These are phyloP conservation scores for Ploceus nigricollis DNA, from an alignment of 2,113 vertebrate species.

Conservation along the genomic window DNA sequence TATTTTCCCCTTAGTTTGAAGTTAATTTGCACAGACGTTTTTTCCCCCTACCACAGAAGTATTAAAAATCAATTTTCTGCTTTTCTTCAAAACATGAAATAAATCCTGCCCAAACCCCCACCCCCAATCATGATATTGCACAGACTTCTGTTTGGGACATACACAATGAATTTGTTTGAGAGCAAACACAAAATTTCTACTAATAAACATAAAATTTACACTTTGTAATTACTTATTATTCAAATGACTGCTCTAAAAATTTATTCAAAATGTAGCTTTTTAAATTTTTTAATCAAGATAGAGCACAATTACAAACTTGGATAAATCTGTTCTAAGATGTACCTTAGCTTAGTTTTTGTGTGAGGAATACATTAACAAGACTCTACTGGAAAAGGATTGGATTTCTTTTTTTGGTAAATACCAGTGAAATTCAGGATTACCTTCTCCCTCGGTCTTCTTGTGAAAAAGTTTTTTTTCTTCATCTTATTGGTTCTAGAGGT, in stretches of 20 bases:
- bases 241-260: not conserved
- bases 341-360: not conserved
- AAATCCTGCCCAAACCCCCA: not conserved
- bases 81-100: not conserved
- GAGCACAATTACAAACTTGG: not conserved
- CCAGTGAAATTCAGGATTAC: not conserved
- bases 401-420: not conserved
- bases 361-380: not conserved
- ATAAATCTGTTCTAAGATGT: not conserved
- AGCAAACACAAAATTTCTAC: not conserved
- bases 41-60: not conserved
- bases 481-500: not conserved
- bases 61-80: not conserved
- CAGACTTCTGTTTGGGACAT: not conserved
- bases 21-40: not conserved
- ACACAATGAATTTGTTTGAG: not conserved
- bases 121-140: not conserved
- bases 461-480: not conserved
- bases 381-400: not conserved
- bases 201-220: not conserved
- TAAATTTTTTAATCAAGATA: not conserved
- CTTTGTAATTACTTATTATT: not conserved
- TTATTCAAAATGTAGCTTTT: not conserved
- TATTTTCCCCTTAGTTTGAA: not conserved
- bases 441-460: not conserved